Conservation (phyloP, 1,140 invertebrate genomes). For the Drosophila kohkoa region DNA sequence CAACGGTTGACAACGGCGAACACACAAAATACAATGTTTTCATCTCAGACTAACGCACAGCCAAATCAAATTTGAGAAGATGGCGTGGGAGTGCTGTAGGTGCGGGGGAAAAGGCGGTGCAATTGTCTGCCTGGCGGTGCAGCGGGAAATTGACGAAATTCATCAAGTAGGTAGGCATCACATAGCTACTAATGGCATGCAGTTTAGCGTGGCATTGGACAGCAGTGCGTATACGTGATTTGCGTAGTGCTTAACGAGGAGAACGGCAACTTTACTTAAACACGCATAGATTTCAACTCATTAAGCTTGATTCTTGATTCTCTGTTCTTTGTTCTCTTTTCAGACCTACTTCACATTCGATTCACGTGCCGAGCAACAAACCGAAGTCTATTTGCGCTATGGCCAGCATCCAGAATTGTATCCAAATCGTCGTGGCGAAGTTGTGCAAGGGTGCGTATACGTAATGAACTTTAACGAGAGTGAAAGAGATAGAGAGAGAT, state of each 20-base stretch:
- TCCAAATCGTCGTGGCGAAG: constrained; percentile 94
- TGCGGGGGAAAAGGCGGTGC: not conserved
- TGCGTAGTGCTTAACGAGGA: constrained; percentile 24
- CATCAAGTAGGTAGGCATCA: constrained; percentile 47
- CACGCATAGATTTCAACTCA: constrained; percentile 35
- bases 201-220: constrained; percentile 32
- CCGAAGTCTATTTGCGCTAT: constrained; percentile 94
- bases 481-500: not conserved
- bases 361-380: constrained; percentile 93
- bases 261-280: not conserved
- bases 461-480: constrained; percentile 25
- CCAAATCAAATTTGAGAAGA: constrained; percentile 41
- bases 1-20: constrained; percentile 9
- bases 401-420: constrained; percentile 96
- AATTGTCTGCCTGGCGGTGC: constrained; percentile 40
- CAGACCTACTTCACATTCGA: constrained; percentile 88
- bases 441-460: constrained; percentile 89
- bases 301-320: constrained; percentile 8
- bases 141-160: constrained; percentile 69
- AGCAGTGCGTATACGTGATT: constrained; percentile 74
- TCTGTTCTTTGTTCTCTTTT: constrained; percentile 37
- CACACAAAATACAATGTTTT: constrained; percentile 44
- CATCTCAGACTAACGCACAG: constrained; percentile 19
- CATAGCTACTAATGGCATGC: constrained; percentile 48
- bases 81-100: constrained; percentile 19